phyloP scores from a whole-genome alignment of 2,888 invertebrate genomes.

The Parochlus steinenii region DNA sequence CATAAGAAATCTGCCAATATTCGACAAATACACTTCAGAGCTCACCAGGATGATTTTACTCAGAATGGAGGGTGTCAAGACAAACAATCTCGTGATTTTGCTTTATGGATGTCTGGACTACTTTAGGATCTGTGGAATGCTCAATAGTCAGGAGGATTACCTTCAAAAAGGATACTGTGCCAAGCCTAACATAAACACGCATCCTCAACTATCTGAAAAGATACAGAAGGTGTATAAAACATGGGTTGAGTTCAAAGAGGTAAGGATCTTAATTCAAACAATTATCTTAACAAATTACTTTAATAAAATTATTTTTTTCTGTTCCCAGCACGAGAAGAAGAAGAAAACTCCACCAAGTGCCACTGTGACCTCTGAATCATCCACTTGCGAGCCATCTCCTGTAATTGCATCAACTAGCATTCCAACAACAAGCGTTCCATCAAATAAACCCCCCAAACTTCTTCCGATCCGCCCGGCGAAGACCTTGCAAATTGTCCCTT shows the following conservation, averaged over 20 bases:
- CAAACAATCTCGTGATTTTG: slow-evolving; percentile 22
- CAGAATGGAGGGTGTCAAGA: slow-evolving; percentile 14
- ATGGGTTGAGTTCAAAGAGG: slow-evolving; percentile 3
- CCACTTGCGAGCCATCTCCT: too few relatives aligned
- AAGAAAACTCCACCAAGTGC: too few relatives aligned
- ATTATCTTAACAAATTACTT: too few relatives aligned
- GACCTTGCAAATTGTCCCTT: too few relatives aligned
- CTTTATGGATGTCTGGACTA: slow-evolving; percentile 14
- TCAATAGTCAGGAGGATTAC: slow-evolving; percentile 20
- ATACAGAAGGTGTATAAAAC: slow-evolving; percentile 20
- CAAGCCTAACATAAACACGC: slow-evolving; percentile 26
- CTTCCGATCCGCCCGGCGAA: too few relatives aligned
- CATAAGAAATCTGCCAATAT: neutral
- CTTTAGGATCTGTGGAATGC: slow-evolving; percentile 20
- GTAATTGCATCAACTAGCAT: too few relatives aligned
- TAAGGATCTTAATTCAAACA: too few relatives aligned
- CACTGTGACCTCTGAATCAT: too few relatives aligned
- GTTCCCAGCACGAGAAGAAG: too few relatives aligned
- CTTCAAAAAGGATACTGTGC: slow-evolving; percentile 21
- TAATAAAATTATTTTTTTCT: too few relatives aligned
- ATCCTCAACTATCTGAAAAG: slow-evolving; percentile 27
- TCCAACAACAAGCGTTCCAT: too few relatives aligned
- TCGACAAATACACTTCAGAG: slow-evolving; percentile 1
- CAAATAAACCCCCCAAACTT: too few relatives aligned
- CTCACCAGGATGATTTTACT: slow-evolving; percentile 16